phyloP scores from a whole-genome alignment of 2,113 vertebrate genomes.

The Haemorhous mexicanus region DNA sequence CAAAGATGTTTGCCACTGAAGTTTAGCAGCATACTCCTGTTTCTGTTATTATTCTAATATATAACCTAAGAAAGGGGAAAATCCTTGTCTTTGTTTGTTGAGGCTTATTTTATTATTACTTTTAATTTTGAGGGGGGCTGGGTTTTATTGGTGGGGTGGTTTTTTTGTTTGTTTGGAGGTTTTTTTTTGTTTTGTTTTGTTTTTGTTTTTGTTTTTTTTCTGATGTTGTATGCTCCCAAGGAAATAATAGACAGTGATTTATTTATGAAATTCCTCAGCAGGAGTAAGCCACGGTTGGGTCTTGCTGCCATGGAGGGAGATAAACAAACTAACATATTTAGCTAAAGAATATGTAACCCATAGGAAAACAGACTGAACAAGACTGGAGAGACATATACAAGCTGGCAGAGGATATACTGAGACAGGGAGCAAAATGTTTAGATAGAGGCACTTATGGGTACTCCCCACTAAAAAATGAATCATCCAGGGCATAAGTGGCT shows the following conservation, averaged over 20 bases:
- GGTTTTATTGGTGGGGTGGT: not conserved
- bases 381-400: not conserved
- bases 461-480: not conserved
- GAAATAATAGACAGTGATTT: not conserved
- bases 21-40: not conserved
- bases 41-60: not conserved
- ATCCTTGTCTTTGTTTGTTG: not conserved
- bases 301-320: not conserved
- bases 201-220: not conserved
- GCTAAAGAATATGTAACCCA: not conserved
- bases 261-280: not conserved
- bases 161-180: too few species aligned
- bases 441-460: not conserved
- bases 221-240: not conserved
- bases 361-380: not conserved
- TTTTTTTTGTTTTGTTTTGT: not conserved
- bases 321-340: conserved; percentile 10
- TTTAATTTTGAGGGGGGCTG: rapidly evolving
- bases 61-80: not conserved
- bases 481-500: not conserved
- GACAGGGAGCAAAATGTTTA: conserved; percentile 30
- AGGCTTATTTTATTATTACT: not conserved
- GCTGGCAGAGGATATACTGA: not conserved
- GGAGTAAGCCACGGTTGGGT: not conserved
- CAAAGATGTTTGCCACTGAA: not conserved